phyloP scores from a whole-genome alignment of 2,888 invertebrate species.

The Ypsolopha sequella region DNA sequence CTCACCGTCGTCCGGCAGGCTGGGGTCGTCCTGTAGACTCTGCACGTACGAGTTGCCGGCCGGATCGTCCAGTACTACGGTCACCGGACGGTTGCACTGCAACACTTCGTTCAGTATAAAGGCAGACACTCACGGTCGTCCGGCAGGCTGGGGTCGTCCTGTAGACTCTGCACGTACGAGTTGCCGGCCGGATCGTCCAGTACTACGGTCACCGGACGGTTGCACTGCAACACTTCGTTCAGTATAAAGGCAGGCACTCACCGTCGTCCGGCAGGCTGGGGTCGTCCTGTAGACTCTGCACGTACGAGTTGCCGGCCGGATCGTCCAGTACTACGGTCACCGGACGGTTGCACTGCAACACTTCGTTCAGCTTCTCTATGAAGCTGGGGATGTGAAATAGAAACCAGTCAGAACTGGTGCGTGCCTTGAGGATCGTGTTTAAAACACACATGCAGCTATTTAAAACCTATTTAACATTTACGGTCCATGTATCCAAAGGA shows the following conservation, averaged over 20 bases:
- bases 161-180: conserved; percentile 91
- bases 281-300: conserved; percentile 84
- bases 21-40: no score
- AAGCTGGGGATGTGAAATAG: no score
- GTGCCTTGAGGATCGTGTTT: no score
- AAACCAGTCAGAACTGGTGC: no score
- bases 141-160: conserved; percentile 61
- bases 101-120: no score
- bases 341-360: conserved; percentile 70
- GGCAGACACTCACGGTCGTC: conserved; percentile 66
- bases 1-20: no score
- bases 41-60: no score
- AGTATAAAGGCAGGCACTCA: conserved; percentile 35
- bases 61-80: no score
- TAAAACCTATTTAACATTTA: no score
- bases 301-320: conserved; percentile 97
- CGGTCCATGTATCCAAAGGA: no score
- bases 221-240: conserved; percentile 74
- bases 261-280: conserved; percentile 71
- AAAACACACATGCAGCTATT: no score
- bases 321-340: conserved; percentile 92
- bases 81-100: no score
- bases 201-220: conserved; percentile 77
- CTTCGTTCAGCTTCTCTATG: conserved; percentile 74
- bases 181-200: conserved; percentile 98